Evolutionary conservation across 2,113 vertebrate species (phyloP), one percentile per base, ranked within the genome.

Genomic region (Elanoides forficatus): DNA sequence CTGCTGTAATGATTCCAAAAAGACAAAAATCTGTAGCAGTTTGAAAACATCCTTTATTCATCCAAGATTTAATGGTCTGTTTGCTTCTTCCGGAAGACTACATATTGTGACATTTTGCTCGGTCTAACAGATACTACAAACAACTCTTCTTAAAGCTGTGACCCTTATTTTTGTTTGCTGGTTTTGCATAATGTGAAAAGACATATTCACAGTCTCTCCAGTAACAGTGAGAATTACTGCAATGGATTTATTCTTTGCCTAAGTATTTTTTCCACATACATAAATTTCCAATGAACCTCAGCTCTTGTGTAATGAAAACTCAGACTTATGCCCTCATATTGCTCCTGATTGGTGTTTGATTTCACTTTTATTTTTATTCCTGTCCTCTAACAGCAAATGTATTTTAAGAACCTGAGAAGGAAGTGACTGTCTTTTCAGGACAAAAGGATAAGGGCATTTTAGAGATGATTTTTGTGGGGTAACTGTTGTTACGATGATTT

Each of bases 21-120:
- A 30, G 47, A 60, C 34, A 90, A 84, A 94, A 91, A 79, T 23
- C 40, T 79, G 45, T 43, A 89, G 73, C 34, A 60, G 60, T 91
- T 86, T 86, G 72, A 55, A 95, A 95, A 91, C 25, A 55, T 67
- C 65, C 60, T 91, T 89, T 68, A 80, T 85, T 75, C 60, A 87
- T 70, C 81, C 52, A 83, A 93, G 81, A 84, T 85, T 73, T 87
- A 96, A 95, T 79, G 84, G 93, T 86, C 86, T 86, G 93, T 75
- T 84, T 95, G 76, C 91, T 91, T 87, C 86, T 93, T 94, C 70
- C 10, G 3, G 73, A 92, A 95, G 70, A 82, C 32, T 87, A 58
- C 78, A 60, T 90, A 85, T 86, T 96, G 80, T 92, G 91, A 89
- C 93, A 97, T 95, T 92, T 91, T 91, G 81, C 53, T 94, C 62